These are phyloP conservation scores for Panthera leo DNA, from an alignment of 2,113 vertebrate genomes.

Conservation along the genomic window DNA sequence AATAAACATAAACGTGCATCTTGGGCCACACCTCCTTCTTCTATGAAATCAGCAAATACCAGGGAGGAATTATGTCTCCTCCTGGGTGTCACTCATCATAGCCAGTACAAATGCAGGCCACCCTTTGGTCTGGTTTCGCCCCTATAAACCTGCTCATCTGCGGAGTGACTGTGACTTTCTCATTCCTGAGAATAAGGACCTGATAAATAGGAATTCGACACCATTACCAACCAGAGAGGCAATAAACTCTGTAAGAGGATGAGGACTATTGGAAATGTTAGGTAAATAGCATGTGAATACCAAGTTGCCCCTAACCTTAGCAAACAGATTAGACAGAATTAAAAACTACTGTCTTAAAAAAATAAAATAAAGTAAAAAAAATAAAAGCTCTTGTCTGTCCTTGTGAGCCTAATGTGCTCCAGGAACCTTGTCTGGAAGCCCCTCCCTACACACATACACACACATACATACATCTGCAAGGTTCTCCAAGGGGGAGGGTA, in stretches of 20 bases:
- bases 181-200: not conserved
- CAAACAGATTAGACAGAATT: slow-evolving; percentile 42
- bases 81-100: no score
- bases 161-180: not conserved
- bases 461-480: accelerated
- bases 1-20: not conserved
- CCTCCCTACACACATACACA: not conserved
- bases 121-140: not conserved
- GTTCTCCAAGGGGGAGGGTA: not conserved
- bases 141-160: not conserved
- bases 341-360: not conserved
- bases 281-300: slow-evolving; percentile 56
- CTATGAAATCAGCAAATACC: not conserved
- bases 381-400: not conserved
- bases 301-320: slow-evolving; percentile 22
- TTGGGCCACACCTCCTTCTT: not conserved
- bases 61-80: not conserved
- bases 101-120: not conserved
- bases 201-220: not conserved
- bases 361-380: not conserved
- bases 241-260: not conserved
- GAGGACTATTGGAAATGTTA: slow-evolving; percentile 45
- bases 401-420: not conserved
- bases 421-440: not conserved
- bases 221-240: not conserved